Conservation (phyloP, 2,113 vertebrate species). For the Onychostruthus taczanowskii region DNA sequence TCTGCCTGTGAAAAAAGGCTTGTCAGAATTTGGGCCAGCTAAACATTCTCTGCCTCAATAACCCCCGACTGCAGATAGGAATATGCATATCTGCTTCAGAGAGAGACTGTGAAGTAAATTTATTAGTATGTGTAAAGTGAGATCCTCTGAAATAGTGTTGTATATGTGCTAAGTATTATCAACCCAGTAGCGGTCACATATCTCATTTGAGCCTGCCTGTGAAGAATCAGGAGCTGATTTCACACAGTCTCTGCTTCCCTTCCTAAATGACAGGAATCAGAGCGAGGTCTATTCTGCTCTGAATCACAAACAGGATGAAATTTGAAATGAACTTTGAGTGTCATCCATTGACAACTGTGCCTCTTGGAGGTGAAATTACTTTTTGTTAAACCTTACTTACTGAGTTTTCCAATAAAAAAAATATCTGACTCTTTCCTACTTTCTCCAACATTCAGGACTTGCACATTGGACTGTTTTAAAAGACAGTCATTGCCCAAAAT, state of each 20-base stretch:
- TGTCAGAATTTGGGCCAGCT: neutral
- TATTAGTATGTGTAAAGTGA: neutral
- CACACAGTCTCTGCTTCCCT: neutral
- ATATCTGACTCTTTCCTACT: neutral
- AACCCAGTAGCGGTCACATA: neutral
- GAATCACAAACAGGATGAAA: neutral
- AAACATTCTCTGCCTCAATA: neutral
- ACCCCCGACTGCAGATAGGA: neutral
- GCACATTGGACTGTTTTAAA: neutral
- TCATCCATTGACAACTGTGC: neutral
- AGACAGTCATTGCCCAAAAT: neutral
- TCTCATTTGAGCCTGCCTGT: neutral
- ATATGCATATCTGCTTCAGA: neutral
- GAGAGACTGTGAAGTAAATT: neutral
- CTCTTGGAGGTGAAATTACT: neutral
- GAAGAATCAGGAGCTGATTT: neutral
- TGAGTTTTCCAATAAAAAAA: neutral
- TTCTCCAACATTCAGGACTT: neutral
- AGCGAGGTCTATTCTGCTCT: neutral
- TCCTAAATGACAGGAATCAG: neutral
- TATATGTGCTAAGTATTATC: neutral
- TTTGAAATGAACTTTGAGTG: neutral
- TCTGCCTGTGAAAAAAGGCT: neutral
- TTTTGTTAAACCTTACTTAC: neutral
- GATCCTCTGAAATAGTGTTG: neutral